Evolutionary conservation across 1,140 invertebrate species (phyloP), one percentile per base, ranked within the genome.

Genomic region (Armadillidium nasatum): DNA sequence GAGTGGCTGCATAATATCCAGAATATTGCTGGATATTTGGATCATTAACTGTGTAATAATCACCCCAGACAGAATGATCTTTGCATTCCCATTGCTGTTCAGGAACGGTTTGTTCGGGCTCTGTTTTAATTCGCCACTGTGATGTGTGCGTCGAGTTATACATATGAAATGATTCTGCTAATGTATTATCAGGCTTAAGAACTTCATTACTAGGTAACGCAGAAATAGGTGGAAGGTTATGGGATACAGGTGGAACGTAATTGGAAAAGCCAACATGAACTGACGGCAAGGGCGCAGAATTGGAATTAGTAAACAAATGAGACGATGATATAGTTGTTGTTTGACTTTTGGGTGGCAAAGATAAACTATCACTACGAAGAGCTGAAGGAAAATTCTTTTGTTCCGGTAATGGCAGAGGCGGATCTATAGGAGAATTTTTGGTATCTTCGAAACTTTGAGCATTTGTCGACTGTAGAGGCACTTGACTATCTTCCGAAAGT

Each of bases 71-170:
- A 19, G 50, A 68, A 23, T 46, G 46, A 19, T 75, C 73, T 68
- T 75, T 75, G 60, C 66, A 75, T 11, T 75, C 60, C 73, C 73
- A 75, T 11, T 66, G 67, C 19, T 60, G 44, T 9, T n/a, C 72
- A 7, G 73, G 54, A n/a, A 54, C 60, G 10, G 50, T 44, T 15
- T 44, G 44, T 19, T 75, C 73, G 22, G 23, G 23, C 22, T 75
- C 73, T 22, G 73, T 68, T 75, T 75, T 75, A 19, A 75, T 43
- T 46, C 33, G 22, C 73, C 73, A 75, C 13, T 75, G 60, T 15
- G 22, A 15, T 10, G 73, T 54, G n/a, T 22, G 66, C 13, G 15
- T 10, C 6, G 33, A 3, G 6, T 33, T 33, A 33, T 33, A 33
- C 33, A 33, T 33, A 33, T 1, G 33, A 33, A 33, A 33, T 33